Base-by-base conservation (phyloP, 2,113 vertebrate genomes). In the Microtus oregoni region DNA sequence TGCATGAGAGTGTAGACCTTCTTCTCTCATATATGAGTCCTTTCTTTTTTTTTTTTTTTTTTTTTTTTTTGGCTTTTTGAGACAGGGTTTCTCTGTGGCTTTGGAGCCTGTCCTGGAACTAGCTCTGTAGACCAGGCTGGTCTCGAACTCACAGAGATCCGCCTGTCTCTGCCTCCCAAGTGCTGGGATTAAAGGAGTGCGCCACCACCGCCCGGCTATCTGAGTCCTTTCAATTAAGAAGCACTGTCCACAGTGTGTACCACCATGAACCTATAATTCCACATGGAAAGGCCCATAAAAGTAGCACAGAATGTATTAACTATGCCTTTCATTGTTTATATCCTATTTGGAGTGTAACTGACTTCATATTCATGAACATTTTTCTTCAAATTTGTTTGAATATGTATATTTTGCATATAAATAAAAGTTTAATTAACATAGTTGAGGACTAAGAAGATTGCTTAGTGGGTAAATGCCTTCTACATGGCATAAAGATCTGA, bases 301-400 rank as follows among this genome's bases (percentile, higher is more conserved):
- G 12, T 20, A 67, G 9, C 61, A 47, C 38, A 47, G 32, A 67
- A 44, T 47, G 1, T 10, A 86, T 44, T 85, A 41, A 1, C 2
- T 32, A 19, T 41, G 38, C 58, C 44, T 65, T 61, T 44, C 13
- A 6, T 26, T 20, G 8, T 86, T 20, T 67, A 20, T 47, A 32
- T 63, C 15, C 8, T 65, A 61, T 30, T 44, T 86, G 28, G 14
- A 32, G 19, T 19, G 15, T 24, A 28, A 65, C 82, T 63, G 8
- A 26, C 3, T 47, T 86, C 17, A 47, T 32, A 41, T 32, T 4
- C 24, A 32, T 32, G 30, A 68, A 76, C 32, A 44, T 35, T 41
- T 63, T 73, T 24, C 72, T 73, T 44, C 67, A 47, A 83, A 83
- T 41, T 41, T 65, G 28, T 86, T 86, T 86, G 61, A 86, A 86